Base-by-base conservation (phyloP, 2,888 invertebrate species). In the Epiblema foenella region DNA sequence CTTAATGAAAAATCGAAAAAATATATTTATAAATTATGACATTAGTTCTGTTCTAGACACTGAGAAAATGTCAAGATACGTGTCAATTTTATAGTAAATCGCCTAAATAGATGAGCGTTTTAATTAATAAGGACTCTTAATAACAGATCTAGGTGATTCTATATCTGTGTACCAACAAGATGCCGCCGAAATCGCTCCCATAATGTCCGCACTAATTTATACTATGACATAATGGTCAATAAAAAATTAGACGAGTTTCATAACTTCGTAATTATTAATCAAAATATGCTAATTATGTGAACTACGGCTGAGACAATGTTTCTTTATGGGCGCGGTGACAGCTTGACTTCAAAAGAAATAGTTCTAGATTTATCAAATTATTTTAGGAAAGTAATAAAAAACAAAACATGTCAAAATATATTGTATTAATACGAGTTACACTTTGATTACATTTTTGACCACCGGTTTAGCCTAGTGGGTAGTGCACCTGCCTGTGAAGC, bases 231-330 rank as follows among this genome's bases (percentile, higher is more conserved):
- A 67, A 70, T 51, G 20, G 42, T 5, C 54, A 54, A 54, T 60
- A 70, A 70, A 70, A 65, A 66, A 70, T 56, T 54, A 60, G 33
- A 49, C 52, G n/a, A 51, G 59, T 70, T 65, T 58, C 42, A 7
- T 60, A 66, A 70, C 60, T 59, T 42, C 52, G 29, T 66, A 65
- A 52, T 58, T 65, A 52, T 52, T 52, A 52, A 49, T 65, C 46
- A 65, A 59, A 70, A 33, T 69, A 64, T 70, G 65, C 33, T 66
- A 65, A 65, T 70, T 70, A 66, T 66, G 65, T 33, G 70, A 65
- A 63, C 62, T 24, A n/a, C 42, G 11, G 18, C 15, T 18, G 63
- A 54, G 20, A 64, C 37, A 56, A 46, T 33, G 42, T 60, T 49
- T 8, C 4, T 24, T 49, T 46, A 59, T 62, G 18, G n/a, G 3